phyloP scores from a whole-genome alignment of 2,113 vertebrate species.

The Ramphastos sulfuratus region DNA sequence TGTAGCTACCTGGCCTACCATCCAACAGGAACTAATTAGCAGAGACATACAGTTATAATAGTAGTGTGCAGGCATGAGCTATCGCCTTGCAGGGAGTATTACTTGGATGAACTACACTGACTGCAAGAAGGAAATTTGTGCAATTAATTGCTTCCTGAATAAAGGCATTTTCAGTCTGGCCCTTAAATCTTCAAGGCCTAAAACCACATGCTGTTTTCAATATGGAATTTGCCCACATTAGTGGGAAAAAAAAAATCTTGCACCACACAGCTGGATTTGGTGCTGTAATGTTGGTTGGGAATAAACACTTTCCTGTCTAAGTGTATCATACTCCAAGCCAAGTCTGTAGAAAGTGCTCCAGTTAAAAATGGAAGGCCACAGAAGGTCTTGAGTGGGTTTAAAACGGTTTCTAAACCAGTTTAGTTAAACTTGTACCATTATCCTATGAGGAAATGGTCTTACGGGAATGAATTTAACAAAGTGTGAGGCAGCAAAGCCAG shows the following conservation, averaged over 20 bases:
- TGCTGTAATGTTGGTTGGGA: background rate
- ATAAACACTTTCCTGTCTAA: background rate
- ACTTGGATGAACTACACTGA: background rate
- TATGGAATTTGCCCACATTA: background rate
- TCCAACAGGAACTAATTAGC: constrained; percentile 16
- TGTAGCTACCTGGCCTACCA: background rate
- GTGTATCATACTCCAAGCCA: background rate
- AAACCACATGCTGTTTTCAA: background rate
- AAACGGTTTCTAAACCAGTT: background rate
- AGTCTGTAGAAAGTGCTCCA: background rate
- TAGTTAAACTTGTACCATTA: background rate
- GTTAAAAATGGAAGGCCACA: background rate
- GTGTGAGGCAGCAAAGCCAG: background rate
- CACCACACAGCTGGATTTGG: background rate
- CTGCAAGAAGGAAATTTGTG: constrained; percentile 34
- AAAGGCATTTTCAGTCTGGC: constrained; percentile 16
- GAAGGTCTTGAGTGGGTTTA: background rate
- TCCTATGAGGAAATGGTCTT: background rate
- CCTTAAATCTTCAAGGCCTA: constrained; percentile 1
- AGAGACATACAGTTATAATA: background rate
- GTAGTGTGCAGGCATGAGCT: background rate
- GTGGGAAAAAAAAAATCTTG: background rate
- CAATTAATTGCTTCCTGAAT: constrained; percentile 51
- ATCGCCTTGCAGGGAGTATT: background rate
- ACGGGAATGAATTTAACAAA: background rate